Evolutionary conservation across 2,113 vertebrate genomes (phyloP), one percentile per base, ranked within the genome.

Genomic region (Pterocles orientalis): DNA sequence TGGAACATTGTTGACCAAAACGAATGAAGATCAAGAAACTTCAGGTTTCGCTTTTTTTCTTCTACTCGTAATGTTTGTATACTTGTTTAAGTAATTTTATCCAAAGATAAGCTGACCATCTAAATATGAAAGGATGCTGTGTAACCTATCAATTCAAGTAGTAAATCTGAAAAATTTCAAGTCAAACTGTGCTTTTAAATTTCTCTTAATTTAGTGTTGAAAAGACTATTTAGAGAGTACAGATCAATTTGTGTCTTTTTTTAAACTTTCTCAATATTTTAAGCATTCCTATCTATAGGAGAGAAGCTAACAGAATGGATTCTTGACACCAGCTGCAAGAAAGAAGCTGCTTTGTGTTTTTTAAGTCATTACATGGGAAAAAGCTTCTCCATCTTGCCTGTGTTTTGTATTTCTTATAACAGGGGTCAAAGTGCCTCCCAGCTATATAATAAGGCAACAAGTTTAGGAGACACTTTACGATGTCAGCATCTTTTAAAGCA

Each of bases 211-310:
- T 58, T 87, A 72, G 8, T 48, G 24, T 65, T 25, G 34, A 62
- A 47, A 86, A 83, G 7, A 33, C 12, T 54, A 26, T 43, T 60
- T 72, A 45, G 36, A 72, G 12, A 73, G 7, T 4, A 26, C 11
- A 31, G 25, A 29, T 50, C 0, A 3, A 5, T 26, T 51, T 8
- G 3, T 18, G 6, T 14, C 6, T 14, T 2, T 11, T 10, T 34
- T 20, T 21, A 34, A 50, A 3, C 7, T 5, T 47, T 36, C 16
- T 68, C 6, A 47, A 2, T 86, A 48, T 43, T 82, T 82, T 39
- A 53, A 86, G 23, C 14, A 34, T 73, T 65, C 10, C 9, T 61
- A 6, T 33, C 28, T 64, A 15, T 33, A 48, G 18, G 31, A 64
- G 80, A 80, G 26, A 3, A 48, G 17, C 41, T 57, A 26, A 24